phyloP scores from a whole-genome alignment of 2,113 vertebrate genomes.

The Sus scrofa region T2T-Sscrofa CM000816.6:109688501-109689000 shows the following conservation, averaged over 20 bases:
- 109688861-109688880: too few relatives aligned
- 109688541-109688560: background rate
- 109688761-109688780: constrained; percentile 19
- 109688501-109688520: background rate
- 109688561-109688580: background rate
- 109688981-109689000: too few relatives aligned
- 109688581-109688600: background rate
- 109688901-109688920: too few relatives aligned
- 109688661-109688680: constrained; percentile 11
- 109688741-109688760: constrained; percentile 2
- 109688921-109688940: too few relatives aligned
- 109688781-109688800: constrained; percentile 11
- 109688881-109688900: too few relatives aligned
- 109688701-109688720: background rate
- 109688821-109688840: too few relatives aligned
- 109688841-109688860: too few relatives aligned
- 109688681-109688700: background rate
- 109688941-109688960: too few relatives aligned
- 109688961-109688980: too few relatives aligned
- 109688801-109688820: background rate
- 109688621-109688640: background rate
- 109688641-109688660: background rate
- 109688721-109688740: background rate
- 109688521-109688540: background rate
- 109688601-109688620: background rate